Conservation (phyloP, 2,797 vertebrate genomes). For the Cryptoblepharus egeriae region DNA sequence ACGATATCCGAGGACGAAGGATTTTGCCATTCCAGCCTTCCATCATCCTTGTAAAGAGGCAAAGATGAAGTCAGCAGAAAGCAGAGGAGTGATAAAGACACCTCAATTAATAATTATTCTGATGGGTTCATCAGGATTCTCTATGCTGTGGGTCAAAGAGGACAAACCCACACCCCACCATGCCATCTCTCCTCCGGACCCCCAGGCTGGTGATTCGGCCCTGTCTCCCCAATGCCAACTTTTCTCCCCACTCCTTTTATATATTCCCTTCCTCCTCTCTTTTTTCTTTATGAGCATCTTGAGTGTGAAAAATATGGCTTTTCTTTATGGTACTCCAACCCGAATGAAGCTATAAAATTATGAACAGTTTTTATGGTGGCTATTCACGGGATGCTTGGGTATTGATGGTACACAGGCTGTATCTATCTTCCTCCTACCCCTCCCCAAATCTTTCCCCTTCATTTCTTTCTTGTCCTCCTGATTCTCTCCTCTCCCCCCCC, state of each 20-base stretch:
- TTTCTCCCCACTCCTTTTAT: constrained; percentile 32
- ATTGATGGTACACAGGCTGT: constrained; percentile 98
- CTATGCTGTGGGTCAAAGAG: constrained; percentile 70
- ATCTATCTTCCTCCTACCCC: constrained; percentile 84
- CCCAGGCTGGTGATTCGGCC: constrained; percentile 44
- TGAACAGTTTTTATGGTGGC: constrained; percentile 99
- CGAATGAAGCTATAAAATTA: constrained; percentile 99
- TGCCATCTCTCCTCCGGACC: constrained; percentile 75
- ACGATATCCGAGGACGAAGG: constrained; percentile 56
- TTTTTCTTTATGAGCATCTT: constrained; percentile 82
- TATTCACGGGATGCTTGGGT: constrained; percentile 99
- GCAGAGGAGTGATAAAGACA: constrained; percentile 62
- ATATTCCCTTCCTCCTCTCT: neutral
- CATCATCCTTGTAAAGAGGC: constrained; percentile 73
- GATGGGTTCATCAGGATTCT: constrained; percentile 69
- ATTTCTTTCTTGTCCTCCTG: constrained; percentile 58
- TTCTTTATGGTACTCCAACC: constrained; percentile 96
- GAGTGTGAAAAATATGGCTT: constrained; percentile 95
- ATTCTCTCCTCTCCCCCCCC: constrained; percentile 55
- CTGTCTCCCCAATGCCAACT: constrained; percentile 57
- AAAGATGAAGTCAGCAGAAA: constrained; percentile 77
- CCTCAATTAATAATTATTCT: constrained; percentile 79
- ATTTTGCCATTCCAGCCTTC: constrained; percentile 55
- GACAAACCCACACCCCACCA: constrained; percentile 70
- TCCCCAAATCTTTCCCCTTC: constrained; percentile 6